Evolutionary conservation across 2,888 invertebrate species (phyloP), one percentile per base, ranked within the genome.

Genomic region (Tenthredo distinguenda): DNA sequence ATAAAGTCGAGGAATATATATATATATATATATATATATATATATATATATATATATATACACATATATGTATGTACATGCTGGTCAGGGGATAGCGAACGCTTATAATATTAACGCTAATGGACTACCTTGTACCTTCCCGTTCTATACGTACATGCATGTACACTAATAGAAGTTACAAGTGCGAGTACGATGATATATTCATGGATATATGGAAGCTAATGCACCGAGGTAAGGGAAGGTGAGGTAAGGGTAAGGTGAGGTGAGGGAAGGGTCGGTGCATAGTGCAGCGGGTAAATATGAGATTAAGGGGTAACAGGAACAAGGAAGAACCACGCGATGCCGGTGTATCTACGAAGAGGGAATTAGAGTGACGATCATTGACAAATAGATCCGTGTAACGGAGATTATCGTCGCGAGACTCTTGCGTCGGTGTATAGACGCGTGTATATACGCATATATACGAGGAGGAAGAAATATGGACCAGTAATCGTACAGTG

Each of bases 71-170:
- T 26, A 10, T 10, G 12, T 12, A 47, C 3, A 47, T 50, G 74
- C 55, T 86, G 83, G 86, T 86, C 65, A 76, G 83, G 74, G 86
- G 92, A 91, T 92, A 92, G 92, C 92, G 92, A 92, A 93, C 93
- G 93, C 92, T 93, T 93, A 93, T 93, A 93, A 93, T 93, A 93
- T 93, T 93, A 93, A 93, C 93, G 93, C 92, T 93, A 93, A 93
- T 93, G 93, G 93, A 93, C 93, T 31, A 92, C 92, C 93, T 93
- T 93, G 92, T 93, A 93, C 92, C 92, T 92, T 43, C 21, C 21
- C 21, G 21, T 43, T 12, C 43, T 21, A 9, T 26, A 68, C 34
- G 15, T 34, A 65, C 15, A 5, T 26, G 31, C 92, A 91, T 91
- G 91, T 90, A 90, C 90, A 88, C 81, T 62, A 81, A 81, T 62